Percentiles rank a stretch among this genome's conserved stretches.
phyloP scores from a whole-genome alignment of 1,140 invertebrate species.

The Ptiloglossa arizonensis region DNA sequence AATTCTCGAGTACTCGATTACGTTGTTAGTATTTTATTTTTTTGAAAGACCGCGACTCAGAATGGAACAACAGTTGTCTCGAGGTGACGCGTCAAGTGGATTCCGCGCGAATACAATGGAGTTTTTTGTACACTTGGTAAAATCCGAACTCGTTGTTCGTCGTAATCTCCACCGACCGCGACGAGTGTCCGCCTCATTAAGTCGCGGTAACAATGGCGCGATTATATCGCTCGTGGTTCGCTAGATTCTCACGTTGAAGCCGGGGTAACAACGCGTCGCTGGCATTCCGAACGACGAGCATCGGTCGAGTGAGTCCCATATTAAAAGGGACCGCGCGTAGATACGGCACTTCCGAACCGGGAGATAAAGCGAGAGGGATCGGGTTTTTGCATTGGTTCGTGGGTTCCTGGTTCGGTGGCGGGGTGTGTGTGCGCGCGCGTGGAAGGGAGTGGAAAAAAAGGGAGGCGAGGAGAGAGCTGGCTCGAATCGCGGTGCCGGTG shows the following conservation, averaged over 20 bases:
- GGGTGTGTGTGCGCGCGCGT: no score
- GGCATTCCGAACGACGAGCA: not conserved
- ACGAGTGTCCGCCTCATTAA: slow-evolving; percentile 12
- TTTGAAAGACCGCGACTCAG: no score
- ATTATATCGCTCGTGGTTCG: slow-evolving; percentile 4
- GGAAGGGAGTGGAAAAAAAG: no score
- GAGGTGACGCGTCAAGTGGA: not conserved
- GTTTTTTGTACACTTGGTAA: not conserved
- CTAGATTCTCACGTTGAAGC: not conserved
- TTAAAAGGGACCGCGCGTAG: slow-evolving; percentile 36
- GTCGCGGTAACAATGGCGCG: slow-evolving; percentile 10
- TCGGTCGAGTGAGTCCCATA: slow-evolving; percentile 54
- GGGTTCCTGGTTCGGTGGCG: not conserved
- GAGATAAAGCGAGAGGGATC: slow-evolving; percentile 61
- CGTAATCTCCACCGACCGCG: slow-evolving; percentile 1
- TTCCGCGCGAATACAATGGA: no score
- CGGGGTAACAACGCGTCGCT: not conserved
- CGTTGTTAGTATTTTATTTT: no score
- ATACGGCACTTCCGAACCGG: slow-evolving; percentile 20
- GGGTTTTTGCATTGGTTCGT: slow-evolving; percentile 55
- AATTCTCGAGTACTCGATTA: no score
- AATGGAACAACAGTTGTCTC: not conserved
- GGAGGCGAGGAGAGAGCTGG: slow-evolving; percentile 26
- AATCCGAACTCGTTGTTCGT: not conserved
- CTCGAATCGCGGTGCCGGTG: slow-evolving; percentile 21